Base-by-base conservation (phyloP, 2,797 vertebrate species). In the Myiothlypis coronata region DNA sequence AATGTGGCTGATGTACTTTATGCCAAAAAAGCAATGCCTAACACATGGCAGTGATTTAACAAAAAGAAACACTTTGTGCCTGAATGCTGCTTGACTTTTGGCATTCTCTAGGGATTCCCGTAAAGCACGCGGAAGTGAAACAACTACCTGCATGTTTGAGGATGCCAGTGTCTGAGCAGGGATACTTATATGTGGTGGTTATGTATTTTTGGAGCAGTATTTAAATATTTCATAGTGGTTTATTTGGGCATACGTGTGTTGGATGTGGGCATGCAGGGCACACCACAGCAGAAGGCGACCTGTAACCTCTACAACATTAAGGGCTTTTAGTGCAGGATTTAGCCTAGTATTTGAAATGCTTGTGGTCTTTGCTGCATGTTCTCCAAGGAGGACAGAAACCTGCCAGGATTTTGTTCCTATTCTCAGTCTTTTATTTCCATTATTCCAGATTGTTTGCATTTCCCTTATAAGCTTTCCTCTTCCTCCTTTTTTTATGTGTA, bases 201-300 rank as follows among this genome's bases (percentile, higher is more conserved):
- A 65, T 47, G n/a, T 90, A 71, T 93, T 91, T 94, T 85, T 94
- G 61, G 89, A 94, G 41, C 47, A 65, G 37, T 18, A 5, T 68
- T 91, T 91, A 90, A 93, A 83, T 96, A 83, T 97, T 93, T 95
- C 53, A 94, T 84, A 16, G 28, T 8, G 41, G 41, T 79, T 87
- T 69, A 17, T 60, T 85, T 71, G 64, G 61, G 71, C 61, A 49
- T 39, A 34, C 0, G 0, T 5, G 6, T 74, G 32, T 87, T 96
- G 60, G 3, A 7, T 46, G 57, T 55, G 71, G 50, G 43, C 35
- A 39, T 32, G 50, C 49, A 18, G 68, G 15, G 37, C 44, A 17
- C n/a, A 34, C 30, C 18, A 1, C 39, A 26, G 50, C 52, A 85
- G 47, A 92, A 76, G 27, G 50, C 12, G 39, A 85, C 89, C 61